Evolutionary conservation across 2,888 invertebrate genomes (phyloP).

Genomic region (Neoascia interrupta): DNA sequence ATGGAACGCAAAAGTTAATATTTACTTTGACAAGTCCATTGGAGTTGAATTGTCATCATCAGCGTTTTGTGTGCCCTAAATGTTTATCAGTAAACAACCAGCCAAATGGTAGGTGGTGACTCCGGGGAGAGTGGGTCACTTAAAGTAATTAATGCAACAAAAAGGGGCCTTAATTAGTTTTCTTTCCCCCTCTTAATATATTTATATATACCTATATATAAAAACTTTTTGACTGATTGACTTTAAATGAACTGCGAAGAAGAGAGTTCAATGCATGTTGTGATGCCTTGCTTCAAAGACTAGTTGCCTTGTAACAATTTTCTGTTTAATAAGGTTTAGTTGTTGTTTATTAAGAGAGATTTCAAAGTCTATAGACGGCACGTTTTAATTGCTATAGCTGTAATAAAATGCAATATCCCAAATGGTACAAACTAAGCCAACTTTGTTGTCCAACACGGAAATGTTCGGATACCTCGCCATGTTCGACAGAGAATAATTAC

Average conservation of each 20-base stretch:
- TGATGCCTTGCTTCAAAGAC: too few species aligned
- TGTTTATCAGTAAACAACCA: conserved; percentile 52
- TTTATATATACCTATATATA: too few species aligned
- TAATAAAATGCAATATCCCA: too few species aligned
- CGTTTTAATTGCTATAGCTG: conserved; percentile 48
- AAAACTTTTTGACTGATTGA: conserved; percentile 20
- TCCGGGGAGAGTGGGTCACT: conserved; percentile 1
- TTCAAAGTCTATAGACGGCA: conserved; percentile 17
- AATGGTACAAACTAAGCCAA: too few species aligned
- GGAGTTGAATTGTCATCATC: conserved; percentile 6
- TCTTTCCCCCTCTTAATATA: not conserved
- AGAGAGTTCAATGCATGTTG: not conserved
- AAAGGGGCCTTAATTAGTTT: conserved; percentile 49
- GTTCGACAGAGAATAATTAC: too few species aligned
- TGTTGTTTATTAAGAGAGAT: conserved; percentile 6
- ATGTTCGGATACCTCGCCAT: too few species aligned
- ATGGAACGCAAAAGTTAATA: conserved; percentile 38
- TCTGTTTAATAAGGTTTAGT: not conserved
- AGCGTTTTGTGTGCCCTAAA: conserved; percentile 29
- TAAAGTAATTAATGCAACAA: conserved; percentile 50
- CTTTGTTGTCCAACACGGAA: conserved; percentile 7
- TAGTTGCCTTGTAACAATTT: not conserved
- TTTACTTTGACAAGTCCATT: conserved; percentile 48
- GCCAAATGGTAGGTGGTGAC: not conserved
- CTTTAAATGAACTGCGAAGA: conserved; percentile 57